Evolutionary conservation across 92 coral and sea anemone species (phyloP).

Genomic region (Phenganax subtilis): DNA sequence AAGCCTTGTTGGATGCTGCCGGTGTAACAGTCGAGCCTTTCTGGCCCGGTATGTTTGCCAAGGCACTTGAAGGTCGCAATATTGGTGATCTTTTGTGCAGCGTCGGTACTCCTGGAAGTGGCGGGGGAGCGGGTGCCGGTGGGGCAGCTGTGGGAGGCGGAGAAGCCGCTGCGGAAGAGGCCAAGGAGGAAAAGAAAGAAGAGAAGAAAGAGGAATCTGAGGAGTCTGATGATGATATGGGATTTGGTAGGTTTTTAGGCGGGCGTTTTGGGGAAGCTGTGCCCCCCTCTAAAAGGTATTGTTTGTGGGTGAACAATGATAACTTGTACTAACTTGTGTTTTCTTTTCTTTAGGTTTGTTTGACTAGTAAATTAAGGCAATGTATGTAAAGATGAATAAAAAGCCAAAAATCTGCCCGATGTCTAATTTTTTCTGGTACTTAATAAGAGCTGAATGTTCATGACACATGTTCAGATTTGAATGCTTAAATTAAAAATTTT

Average conservation of each 20-base stretch:
- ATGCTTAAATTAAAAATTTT: no score
- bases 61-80: conserved; percentile 89
- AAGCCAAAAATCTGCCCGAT: not conserved
- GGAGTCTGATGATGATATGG: conserved; percentile 99
- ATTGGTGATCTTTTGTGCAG: conserved; percentile 76
- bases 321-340: not conserved
- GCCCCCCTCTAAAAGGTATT: not conserved
- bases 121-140: conserved; percentile 67
- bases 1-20: conserved; percentile 81
- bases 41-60: conserved; percentile 99
- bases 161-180: conserved; percentile 43
- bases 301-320: not conserved
- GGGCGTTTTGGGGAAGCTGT: not conserved
- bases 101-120: conserved; percentile 93
- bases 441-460: no score
- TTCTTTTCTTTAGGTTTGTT: conserved; percentile 52
- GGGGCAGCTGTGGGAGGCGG: conserved; percentile 49
- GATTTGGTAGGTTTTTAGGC: conserved; percentile 68
- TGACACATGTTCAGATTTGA: no score
- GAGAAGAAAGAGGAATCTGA: conserved; percentile 76
- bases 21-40: conserved; percentile 85
- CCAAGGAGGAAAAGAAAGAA: conserved; percentile 46
- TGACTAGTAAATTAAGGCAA: conserved; percentile 37
- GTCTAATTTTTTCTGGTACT: not conserved
- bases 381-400: not conserved